Evolutionary conservation across 2,888 invertebrate genomes (phyloP).

Genomic region (Poecilobothrus nobilitatus): DNA sequence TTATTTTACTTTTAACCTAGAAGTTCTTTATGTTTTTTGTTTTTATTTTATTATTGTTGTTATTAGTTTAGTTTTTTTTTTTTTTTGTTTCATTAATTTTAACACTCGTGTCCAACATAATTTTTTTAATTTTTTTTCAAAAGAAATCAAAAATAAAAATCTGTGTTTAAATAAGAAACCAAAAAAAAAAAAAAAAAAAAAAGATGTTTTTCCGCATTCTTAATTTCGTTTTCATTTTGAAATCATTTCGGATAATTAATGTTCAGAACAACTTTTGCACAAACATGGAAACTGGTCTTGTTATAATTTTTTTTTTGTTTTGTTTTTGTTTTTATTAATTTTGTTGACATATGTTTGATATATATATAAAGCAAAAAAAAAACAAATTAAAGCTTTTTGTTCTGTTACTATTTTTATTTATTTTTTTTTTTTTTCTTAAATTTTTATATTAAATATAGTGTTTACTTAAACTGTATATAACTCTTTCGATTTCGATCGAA

Average conservation of each 20-base stretch:
- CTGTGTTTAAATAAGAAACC: too few relatives aligned
- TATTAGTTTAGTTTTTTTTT: not conserved
- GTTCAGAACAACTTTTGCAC: constrained; percentile 1
- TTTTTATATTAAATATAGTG: too few relatives aligned
- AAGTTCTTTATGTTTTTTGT: not conserved
- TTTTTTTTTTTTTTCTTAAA: too few relatives aligned
- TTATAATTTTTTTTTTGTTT: not conserved
- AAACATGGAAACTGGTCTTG: constrained; percentile 1
- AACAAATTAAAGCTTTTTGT: not conserved
- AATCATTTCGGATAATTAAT: not conserved
- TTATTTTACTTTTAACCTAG: too few relatives aligned
- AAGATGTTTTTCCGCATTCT: constrained; percentile 6
- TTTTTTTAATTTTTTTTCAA: not conserved
- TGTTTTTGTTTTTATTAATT: not conserved
- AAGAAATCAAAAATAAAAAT: too few relatives aligned
- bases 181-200: not conserved
- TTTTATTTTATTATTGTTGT: not conserved
- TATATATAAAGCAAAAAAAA: not conserved
- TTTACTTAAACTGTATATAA: too few relatives aligned
- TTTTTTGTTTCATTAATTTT: not conserved
- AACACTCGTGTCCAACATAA: constrained; percentile 4
- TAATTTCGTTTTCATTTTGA: constrained; percentile 4
- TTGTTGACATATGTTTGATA: not conserved
- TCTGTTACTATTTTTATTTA: not conserved
- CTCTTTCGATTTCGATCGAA: too few relatives aligned